Evolutionary conservation across 2,797 vertebrate genomes (phyloP), one percentile per base, ranked within the genome.

Genomic region (Chrosomus eos): DNA sequence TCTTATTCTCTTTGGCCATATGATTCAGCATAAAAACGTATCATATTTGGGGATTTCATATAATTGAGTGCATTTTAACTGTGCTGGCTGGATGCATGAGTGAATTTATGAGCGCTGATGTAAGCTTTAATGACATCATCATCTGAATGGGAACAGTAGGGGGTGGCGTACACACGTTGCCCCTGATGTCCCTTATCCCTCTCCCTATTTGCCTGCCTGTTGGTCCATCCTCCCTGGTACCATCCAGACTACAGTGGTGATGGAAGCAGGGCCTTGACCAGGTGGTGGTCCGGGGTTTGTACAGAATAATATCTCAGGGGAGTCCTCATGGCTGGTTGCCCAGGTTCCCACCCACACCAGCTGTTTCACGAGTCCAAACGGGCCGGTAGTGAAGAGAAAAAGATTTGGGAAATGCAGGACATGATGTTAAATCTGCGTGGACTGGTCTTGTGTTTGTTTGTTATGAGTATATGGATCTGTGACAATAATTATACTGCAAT

Each of bases 221-320:
- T 77, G 70, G 72, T 62, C 74, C 14, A 36, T 77, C 43, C 23
- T 85, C 55, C 67, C 77, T 9, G 38, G 60, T 85, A 75, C 76
- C 72, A 80, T 67, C 53, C 78, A 79, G 28, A 45, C 72, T 28
- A 38, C 70, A 60, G 64, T 78, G 81, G 70, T 23, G 11, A 33
- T 72, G 76, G 45, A 45, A 36, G 66, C 80, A 33, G 23, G 58
- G 18, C 28, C 60, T 21, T 31, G 83, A 71, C 73, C 83, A 74
- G 85, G 71, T 74, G 85, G 81, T n/a, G 80, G 81, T 77, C 80
- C 51, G 21, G 53, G 48, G n/a, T 10, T 36, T 26, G 36, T 31
- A 38, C 84, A 48, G 74, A 87, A 62, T 78, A n/a, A 75, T 21
- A 82, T 87, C 77, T 85, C 82, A 38, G 81, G 85, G 81, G 88